Percentiles rank a stretch among this genome's conserved stretches.
Conservation (phyloP, 2,797 vertebrate genomes). For the Australoheros facetus region DNA sequence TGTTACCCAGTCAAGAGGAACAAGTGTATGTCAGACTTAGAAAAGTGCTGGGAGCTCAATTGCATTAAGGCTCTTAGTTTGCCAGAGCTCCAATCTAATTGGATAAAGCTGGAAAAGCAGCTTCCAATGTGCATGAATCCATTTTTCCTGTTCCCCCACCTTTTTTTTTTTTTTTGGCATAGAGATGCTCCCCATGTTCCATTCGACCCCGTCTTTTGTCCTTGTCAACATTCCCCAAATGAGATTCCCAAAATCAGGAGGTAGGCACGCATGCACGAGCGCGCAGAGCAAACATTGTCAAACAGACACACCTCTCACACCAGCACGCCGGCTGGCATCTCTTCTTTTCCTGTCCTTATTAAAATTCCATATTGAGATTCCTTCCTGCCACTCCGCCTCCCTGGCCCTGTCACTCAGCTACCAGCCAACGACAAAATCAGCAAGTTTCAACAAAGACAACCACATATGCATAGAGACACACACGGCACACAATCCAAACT, state of each 20-base stretch:
- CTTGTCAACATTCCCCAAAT: constrained; percentile 78
- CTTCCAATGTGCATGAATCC: constrained; percentile 69
- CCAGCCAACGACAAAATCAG: constrained; percentile 67
- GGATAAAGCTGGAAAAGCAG: constrained; percentile 82
- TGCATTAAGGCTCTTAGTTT: constrained; percentile 83
- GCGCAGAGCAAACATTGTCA: constrained; percentile 71
- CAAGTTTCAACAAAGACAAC: constrained; percentile 74
- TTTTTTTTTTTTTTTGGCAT: constrained; percentile 32
- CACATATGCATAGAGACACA: constrained; percentile 63
- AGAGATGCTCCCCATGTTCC: constrained; percentile 41
- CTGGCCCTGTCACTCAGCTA: constrained; percentile 76
- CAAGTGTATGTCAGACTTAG: constrained; percentile 81
- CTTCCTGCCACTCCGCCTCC: constrained; percentile 77
- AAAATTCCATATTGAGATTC: constrained; percentile 82
- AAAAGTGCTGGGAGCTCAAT: constrained; percentile 81
- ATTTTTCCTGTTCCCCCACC: constrained; percentile 25
- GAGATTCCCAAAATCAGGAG: constrained; percentile 78
- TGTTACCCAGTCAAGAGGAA: constrained; percentile 80
- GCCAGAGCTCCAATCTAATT: constrained; percentile 81
- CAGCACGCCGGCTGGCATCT: constrained; percentile 66
- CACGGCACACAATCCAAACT: constrained; percentile 71
- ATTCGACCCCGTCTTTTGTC: constrained; percentile 68
- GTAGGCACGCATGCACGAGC: constrained; percentile 68
- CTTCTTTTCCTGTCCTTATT: constrained; percentile 76
- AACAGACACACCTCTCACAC: constrained; percentile 78